A percentile compares a stretch with the other conserved stretches of the same genome.
These are phyloP conservation scores for Macaria liturata DNA, from an alignment of 2,888 invertebrate genomes.

Conservation along the genomic window DNA sequence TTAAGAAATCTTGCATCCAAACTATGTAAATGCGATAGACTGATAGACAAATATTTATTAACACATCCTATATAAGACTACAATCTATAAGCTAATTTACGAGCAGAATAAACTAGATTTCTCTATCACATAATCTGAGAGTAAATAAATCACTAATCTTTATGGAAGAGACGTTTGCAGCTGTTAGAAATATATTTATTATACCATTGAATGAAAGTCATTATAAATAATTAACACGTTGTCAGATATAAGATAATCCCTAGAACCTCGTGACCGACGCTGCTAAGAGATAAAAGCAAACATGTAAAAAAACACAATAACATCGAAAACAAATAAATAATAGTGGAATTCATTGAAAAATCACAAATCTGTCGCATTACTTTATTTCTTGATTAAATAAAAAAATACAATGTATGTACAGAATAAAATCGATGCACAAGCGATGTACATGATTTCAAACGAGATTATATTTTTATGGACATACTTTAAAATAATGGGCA, in stretches of 20 bases:
- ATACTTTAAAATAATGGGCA: constrained; percentile 28
- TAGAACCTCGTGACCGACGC: constrained; percentile 17
- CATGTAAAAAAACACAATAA: constrained; percentile 3
- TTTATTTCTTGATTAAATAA: constrained; percentile 79
- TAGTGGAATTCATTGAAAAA: constrained; percentile 43
- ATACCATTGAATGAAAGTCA: constrained; percentile 1
- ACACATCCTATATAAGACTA: too few relatives aligned
- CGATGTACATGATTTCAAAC: constrained; percentile 53
- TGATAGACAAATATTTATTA: too few relatives aligned
- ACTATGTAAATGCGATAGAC: too few relatives aligned
- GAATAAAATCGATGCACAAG: constrained; percentile 58
- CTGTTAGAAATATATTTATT: too few relatives aligned
- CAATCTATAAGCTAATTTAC: too few relatives aligned
- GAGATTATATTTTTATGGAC: constrained; percentile 29
- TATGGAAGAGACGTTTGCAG: too few relatives aligned
- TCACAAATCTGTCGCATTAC: constrained; percentile 61
- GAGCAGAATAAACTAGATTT: too few relatives aligned
- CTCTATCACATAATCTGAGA: too few relatives aligned
- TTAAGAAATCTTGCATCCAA: too few relatives aligned
- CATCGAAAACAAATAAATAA: constrained; percentile 2
- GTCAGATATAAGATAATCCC: constrained; percentile 1
- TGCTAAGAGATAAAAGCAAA: constrained; percentile 12
- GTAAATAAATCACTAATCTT: too few relatives aligned
- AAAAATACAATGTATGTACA: constrained; percentile 77
- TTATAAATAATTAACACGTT: constrained; percentile 2